Percentiles rank a stretch among this genome's conserved stretches.
phyloP scores from a whole-genome alignment of 2,113 vertebrate species.

The Cyanistes caeruleus region DNA sequence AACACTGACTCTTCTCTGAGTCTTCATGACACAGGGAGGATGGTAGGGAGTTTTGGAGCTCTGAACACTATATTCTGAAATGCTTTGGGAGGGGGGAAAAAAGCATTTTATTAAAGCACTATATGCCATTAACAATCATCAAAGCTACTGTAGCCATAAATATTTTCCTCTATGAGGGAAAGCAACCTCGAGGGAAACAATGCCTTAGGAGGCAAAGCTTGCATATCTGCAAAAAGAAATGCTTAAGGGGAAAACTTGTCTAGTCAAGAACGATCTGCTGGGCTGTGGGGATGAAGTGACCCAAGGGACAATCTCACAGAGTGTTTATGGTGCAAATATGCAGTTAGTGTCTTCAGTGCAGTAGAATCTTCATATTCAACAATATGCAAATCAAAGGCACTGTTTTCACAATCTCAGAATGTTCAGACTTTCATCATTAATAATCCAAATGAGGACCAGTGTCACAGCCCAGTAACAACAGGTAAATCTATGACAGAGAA shows the following conservation, averaged over 20 bases:
- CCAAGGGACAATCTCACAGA: not conserved
- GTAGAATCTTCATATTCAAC: not conserved
- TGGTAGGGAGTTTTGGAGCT: not conserved
- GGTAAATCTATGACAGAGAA: not conserved
- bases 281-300: not conserved
- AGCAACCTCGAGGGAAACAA: not conserved
- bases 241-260: not conserved
- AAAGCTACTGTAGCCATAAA: not conserved
- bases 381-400: not conserved
- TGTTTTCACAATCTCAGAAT: not conserved
- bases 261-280: not conserved
- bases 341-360: not conserved
- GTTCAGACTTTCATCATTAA: not conserved
- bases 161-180: not conserved
- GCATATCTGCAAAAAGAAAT: not conserved
- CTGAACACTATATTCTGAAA: not conserved
- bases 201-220: not conserved
- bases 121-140: not conserved
- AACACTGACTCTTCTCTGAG: not conserved
- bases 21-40: not conserved
- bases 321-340: not conserved
- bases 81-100: not conserved
- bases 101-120: not conserved
- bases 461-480: not conserved
- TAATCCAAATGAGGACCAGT: not conserved